Evolutionary conservation across 1,140 invertebrate genomes (phyloP), one percentile per base, ranked within the genome.

Genomic region (Drosophila persimilis): DNA sequence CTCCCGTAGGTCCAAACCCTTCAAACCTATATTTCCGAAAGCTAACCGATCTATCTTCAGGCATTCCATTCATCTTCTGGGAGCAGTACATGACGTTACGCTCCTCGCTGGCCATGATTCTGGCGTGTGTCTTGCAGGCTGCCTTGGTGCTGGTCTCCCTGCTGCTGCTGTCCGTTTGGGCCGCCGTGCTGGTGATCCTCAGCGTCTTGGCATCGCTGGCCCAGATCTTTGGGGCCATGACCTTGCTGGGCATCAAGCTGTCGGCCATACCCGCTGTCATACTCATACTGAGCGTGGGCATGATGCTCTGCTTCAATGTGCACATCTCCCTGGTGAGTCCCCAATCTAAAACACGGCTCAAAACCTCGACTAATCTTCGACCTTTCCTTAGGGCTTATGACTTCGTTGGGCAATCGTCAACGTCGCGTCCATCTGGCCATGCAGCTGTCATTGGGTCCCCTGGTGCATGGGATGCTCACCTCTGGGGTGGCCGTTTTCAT

Each of bases 61-160:
- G 99, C 9, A 96, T 99, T 75, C 97, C 97, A 1, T 99, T 99
- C 90, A 95, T 98, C 3, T 99, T 98, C 92, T 99, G 98, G 97
- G 98, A 99, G 91, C 99, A 99, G 92, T 99, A 99, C 91, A 94
- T 99, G 85, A 94, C 96, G 78, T 92, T 99, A 54, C 93, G 96
- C 26, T 95, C 94, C 57, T 96, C 95, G 67, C 91, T 99, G 56
- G 93, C 94, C 8, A 85, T 98, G 54, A 95, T 98, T 8, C 90
- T 99, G 26, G 92, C 95, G 41, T 95, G 95, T 77, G 95, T 97
- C 1, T 92, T 98, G 13, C 92, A 93, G 35, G 94, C 94, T 35
- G 95, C 97, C 24, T 95, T 98, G 81, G 88, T 95, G 65, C 94
- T 95, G 3, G 93, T 97, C 22, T 94, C 94, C 58, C 90, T 95